phyloP scores from a whole-genome alignment of 2,888 invertebrate species.

The Ochropleura leucogaster region DNA sequence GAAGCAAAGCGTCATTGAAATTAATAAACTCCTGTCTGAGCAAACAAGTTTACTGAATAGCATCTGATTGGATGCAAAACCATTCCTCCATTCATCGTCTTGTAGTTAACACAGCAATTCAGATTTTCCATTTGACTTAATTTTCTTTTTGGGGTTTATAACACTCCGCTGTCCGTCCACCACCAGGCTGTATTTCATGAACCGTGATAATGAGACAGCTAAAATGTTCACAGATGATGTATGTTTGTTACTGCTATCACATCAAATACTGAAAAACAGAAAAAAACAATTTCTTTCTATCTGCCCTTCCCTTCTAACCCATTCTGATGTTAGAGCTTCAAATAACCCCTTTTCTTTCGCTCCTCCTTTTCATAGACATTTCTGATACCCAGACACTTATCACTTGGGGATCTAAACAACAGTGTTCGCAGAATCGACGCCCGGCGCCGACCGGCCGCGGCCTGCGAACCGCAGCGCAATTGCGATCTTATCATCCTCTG shows the following conservation, averaged over 20 bases:
- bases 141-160: no score
- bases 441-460: conserved; percentile 61
- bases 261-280: no score
- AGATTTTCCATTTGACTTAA: neutral
- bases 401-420: conserved; percentile 58
- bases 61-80: neutral
- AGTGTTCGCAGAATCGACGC: conserved; percentile 54
- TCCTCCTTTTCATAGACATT: conserved; percentile 25
- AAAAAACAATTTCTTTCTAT: no score
- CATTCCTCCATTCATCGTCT: neutral
- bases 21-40: neutral
- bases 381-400: conserved; percentile 47
- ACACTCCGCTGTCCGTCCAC: no score
- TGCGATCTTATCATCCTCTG: conserved; percentile 52
- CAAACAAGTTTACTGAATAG: conserved; percentile 11
- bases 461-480: conserved; percentile 46
- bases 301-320: neutral
- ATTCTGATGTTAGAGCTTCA: conserved; percentile 10
- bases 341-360: conserved; percentile 9
- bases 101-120: conserved; percentile 4
- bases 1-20: neutral
- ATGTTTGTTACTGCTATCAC: no score
- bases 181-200: no score
- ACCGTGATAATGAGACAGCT: no score
- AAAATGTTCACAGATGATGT: no score